Evolutionary conservation across 2,113 vertebrate genomes (phyloP).

Genomic region (Sphyrna mokarran): DNA sequence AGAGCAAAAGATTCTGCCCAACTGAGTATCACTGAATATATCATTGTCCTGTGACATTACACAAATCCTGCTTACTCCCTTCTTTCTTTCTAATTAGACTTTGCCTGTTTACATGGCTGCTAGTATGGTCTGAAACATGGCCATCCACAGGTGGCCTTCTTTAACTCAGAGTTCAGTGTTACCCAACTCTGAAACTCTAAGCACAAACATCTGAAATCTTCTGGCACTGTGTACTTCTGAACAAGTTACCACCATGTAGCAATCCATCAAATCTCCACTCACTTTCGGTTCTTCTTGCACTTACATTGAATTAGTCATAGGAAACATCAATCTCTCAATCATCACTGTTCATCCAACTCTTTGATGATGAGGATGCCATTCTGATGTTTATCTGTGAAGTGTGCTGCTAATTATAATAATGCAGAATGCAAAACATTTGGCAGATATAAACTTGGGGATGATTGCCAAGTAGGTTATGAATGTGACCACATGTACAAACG

Average conservation of each 20-base stretch:
- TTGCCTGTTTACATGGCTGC: background rate
- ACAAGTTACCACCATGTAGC: background rate
- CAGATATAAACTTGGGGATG: background rate
- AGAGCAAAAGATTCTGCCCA: too few species aligned
- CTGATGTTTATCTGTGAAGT: too few species aligned
- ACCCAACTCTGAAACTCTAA: background rate
- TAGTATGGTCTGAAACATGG: too few species aligned
- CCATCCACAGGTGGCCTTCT: background rate
- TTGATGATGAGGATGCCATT: background rate
- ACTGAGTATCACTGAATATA: background rate
- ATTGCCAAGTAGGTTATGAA: constrained; percentile 1
- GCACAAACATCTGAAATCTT: background rate
- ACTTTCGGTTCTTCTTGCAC: background rate
- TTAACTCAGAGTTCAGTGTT: background rate
- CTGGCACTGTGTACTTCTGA: background rate
- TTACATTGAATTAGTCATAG: background rate
- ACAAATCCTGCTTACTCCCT: background rate
- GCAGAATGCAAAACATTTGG: background rate
- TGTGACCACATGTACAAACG: constrained; percentile 1
- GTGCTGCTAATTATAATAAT: background rate
- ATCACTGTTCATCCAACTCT: background rate
- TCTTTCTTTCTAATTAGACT: background rate
- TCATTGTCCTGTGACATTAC: background rate
- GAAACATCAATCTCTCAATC: background rate
- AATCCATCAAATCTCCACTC: background rate